These are phyloP conservation scores for Heliconius nattereri DNA, from an alignment of 1,140 invertebrate species.

Conservation along the genomic window DNA sequence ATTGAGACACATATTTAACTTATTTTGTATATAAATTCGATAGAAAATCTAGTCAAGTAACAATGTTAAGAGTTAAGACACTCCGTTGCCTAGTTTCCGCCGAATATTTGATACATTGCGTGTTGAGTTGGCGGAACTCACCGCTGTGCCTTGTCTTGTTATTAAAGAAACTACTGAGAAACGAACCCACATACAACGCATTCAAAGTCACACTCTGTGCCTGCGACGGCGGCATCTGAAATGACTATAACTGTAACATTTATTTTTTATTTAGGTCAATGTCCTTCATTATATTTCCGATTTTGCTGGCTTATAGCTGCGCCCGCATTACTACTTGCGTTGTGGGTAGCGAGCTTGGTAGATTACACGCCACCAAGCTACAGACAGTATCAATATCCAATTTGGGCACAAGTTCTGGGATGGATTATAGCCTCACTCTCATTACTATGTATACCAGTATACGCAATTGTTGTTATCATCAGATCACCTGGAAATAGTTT, in stretches of 20 bases:
- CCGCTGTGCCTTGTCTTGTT: no score
- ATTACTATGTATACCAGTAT: conserved; percentile 91
- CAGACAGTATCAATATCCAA: conserved; percentile 89
- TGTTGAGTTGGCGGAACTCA: no score
- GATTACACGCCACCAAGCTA: conserved; percentile 93
- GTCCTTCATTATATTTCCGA: conserved; percentile 90
- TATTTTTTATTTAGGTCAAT: conserved; percentile 63
- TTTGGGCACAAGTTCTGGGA: conserved; percentile 92
- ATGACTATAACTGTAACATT: background rate
- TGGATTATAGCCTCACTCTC: conserved; percentile 92
- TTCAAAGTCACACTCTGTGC: no score
- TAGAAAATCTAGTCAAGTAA: background rate
- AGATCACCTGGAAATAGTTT: conserved; percentile 87
- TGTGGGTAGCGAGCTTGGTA: conserved; percentile 93
- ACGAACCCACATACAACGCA: no score
- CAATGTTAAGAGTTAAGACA: background rate
- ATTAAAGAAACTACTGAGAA: no score
- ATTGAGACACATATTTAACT: background rate
- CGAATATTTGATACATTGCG: no score
- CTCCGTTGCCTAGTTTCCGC: no score
- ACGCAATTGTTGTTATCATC: conserved; percentile 87
- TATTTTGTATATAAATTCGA: no score
- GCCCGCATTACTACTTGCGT: conserved; percentile 90
- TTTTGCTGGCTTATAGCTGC: conserved; percentile 92
- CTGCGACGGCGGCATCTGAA: background rate